Evolutionary conservation across 2,888 invertebrate genomes (phyloP), one percentile per base, ranked within the genome.

Genomic region (Catonia carolina): DNA sequence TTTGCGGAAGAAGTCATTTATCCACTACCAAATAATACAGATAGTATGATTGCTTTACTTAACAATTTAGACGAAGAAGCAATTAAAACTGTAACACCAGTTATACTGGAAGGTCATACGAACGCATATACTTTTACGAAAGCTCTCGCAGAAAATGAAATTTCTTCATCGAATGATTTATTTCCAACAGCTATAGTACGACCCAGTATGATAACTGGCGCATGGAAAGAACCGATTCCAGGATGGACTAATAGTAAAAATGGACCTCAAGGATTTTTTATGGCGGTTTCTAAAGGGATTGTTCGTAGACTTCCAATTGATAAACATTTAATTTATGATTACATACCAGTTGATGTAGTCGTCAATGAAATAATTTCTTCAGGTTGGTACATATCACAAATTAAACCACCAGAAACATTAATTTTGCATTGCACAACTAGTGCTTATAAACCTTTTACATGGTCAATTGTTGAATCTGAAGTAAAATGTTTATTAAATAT

Each of bases 191-290:
- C 88, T 48, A 94, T 98, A 61, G 86, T 98, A 1, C 77, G 97
- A 31, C 97, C 97, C 3, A 94, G 94, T 51, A 97, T 97, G 84
- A 95, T 89, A 66, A 81, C 84, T 2, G 89, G 82, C 0, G 77
- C 89, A 0, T 90, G 89, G 88, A 86, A 86, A 66, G 88, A 91
- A 67, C 91, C 91, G 0, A 65, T 83, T 0, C 85, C 90, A 4
- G 96, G 95, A 0, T 98, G 97, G 97, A 93, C 95, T 0, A 86
- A 89, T 63, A 96, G 95, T 53, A 92, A 93, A 73, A 97, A 96
- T 68, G 97, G 96, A 0, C 94, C 96, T 0, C 93, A 93, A 75
- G 97, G 86, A 0, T 89, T 92, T 69, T 75, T 93, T 0, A 88
- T 90, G 87, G 91, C 90, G 0, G 89, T 91, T 1, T 81, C 91